Evolutionary conservation across 2,888 invertebrate genomes (phyloP).

Genomic region (Stenodera caucasica): DNA sequence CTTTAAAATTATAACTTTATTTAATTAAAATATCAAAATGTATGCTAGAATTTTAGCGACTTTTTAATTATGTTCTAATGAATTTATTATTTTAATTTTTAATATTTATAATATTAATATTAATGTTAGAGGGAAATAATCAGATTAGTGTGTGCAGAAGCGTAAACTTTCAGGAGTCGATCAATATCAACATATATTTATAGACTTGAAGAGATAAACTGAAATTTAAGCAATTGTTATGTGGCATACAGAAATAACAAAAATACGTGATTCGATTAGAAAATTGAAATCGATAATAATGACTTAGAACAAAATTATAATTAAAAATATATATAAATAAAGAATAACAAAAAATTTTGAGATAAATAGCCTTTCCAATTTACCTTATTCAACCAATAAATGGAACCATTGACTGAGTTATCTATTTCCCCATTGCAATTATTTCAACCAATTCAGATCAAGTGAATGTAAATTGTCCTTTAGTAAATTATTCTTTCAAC

Average conservation of each 20-base stretch:
- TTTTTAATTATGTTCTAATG: background rate
- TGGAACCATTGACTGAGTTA: background rate
- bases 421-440: background rate
- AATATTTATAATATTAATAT: background rate
- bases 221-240: constrained; percentile 35
- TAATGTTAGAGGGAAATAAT: background rate
- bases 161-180: constrained; percentile 20
- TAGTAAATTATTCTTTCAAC: constrained; percentile 5
- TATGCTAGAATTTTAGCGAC: background rate
- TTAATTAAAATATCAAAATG: background rate
- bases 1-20: background rate
- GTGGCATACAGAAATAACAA: constrained; percentile 17
- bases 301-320: background rate
- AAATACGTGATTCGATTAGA: constrained; percentile 2
- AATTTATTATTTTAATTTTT: background rate
- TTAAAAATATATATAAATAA: too few species aligned
- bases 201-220: constrained; percentile 29
- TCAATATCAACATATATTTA: constrained; percentile 20
- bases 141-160: constrained; percentile 1
- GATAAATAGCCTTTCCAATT: background rate
- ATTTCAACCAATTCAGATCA: constrained; percentile 4
- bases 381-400: background rate
- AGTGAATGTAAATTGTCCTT: constrained; percentile 5
- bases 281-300: constrained; percentile 1
- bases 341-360: too few species aligned